Base-by-base conservation (phyloP, 2,797 vertebrate species). In the Syngnathus acus region DNA sequence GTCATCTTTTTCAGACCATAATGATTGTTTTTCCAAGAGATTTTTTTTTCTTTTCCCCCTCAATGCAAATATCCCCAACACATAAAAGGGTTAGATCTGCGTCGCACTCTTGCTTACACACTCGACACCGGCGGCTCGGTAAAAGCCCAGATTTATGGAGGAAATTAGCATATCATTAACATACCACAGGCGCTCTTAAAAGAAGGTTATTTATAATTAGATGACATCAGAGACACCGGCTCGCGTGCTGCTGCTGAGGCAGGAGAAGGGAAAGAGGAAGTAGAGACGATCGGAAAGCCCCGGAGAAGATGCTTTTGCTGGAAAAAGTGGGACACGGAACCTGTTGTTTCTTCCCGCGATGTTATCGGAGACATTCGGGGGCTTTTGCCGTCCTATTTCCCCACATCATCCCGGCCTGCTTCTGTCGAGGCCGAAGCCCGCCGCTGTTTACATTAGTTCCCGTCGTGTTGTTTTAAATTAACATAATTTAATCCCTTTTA, bases 131-230 rank as follows among this genome's bases (percentile, higher is more conserved):
- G 73, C 72, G 71, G 69, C 72, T 71, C 76, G 65, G 74, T 87
- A 85, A 87, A 66, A 85, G 83, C 79, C 63, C 78, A 81, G 82
- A 90, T 89, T 88, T 88, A 87, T 87, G 80, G 75, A 68, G 48
- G 66, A 60, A 84, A 91, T 90, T 89, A 89, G 79, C 88, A 89
- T 89, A 79, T 89, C 80, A 89, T 90, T 90, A 89, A 87, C 89
- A 89, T 89, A 89, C 84, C 84, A 84, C 77, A 69, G 72, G 82
- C 81, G 75, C 74, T 79, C 74, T 80, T 89, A 87, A 88, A 89
- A 87, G 80, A 82, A 88, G 83, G 85, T 86, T 90, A 87, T 89
- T 88, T 87, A 89, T 89, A 91, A 90, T 89, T 87, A 89, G 82
- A 71, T 89, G 87, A 89, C 85, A 89, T 88, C 86, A 87, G 83